These are phyloP conservation scores for Elymnias hypermnestra DNA, from an alignment of 1,140 invertebrate species.

Conservation along the genomic window DNA sequence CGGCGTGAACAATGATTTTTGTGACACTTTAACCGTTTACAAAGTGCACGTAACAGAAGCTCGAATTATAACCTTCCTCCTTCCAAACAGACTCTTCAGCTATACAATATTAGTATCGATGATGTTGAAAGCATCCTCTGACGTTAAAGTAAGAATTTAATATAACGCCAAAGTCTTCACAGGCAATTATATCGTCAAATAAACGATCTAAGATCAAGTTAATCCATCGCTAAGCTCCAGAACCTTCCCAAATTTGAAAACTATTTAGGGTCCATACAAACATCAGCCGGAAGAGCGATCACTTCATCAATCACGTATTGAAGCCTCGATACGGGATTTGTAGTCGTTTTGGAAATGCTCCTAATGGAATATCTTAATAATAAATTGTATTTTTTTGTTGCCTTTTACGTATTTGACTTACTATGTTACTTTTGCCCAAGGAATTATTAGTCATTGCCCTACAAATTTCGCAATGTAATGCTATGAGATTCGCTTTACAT, in stretches of 20 bases:
- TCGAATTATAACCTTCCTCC: too few species aligned
- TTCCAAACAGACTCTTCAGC: too few species aligned
- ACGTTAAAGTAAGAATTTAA: too few species aligned
- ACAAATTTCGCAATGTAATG: too few species aligned
- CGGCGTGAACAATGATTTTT: too few species aligned
- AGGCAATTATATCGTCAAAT: conserved; percentile 2
- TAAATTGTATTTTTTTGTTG: conserved; percentile 5
- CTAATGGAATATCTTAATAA: conserved; percentile 7
- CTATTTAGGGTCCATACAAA: conserved; percentile 15
- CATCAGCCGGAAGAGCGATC: conserved; percentile 21
- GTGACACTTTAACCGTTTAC: too few species aligned
- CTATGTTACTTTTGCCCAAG: not conserved
- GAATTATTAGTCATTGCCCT: too few species aligned
- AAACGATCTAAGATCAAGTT: conserved; percentile 5
- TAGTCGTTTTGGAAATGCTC: conserved; percentile 2
- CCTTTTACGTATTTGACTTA: not conserved
- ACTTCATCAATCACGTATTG: conserved; percentile 26
- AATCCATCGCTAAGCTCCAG: conserved; percentile 4
- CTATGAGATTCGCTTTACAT: too few species aligned
- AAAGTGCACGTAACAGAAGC: too few species aligned
- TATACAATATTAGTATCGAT: too few species aligned
- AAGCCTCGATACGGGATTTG: conserved; percentile 17
- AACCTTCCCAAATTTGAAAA: conserved; percentile 12
- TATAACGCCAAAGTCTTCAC: too few species aligned
- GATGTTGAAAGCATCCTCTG: too few species aligned